phyloP scores from a whole-genome alignment of 2,797 vertebrate genomes.

The Dermochelys coriacea region DNA sequence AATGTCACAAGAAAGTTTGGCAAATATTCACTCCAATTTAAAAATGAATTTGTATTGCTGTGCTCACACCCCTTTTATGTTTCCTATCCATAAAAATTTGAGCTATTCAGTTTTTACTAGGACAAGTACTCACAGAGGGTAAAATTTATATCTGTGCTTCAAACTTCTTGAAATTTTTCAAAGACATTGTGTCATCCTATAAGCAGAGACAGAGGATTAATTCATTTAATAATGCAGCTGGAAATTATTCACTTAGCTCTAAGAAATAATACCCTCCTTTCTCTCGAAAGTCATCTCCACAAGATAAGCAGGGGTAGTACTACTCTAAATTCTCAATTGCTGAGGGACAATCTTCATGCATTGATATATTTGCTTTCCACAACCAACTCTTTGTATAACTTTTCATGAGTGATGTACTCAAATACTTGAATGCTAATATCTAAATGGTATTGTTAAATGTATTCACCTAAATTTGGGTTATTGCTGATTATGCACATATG shows the following conservation, averaged over 20 bases:
- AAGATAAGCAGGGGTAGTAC: not conserved
- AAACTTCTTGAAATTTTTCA: not conserved
- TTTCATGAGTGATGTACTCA: too few relatives aligned
- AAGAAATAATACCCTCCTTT: not conserved
- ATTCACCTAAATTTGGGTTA: too few relatives aligned
- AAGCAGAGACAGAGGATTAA: not conserved
- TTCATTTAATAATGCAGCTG: not conserved
- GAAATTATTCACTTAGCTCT: not conserved
- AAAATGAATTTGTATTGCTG: not conserved
- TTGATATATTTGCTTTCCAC: too few relatives aligned
- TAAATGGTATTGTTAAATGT: too few relatives aligned
- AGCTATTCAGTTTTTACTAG: slow-evolving; percentile 46
- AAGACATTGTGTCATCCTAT: not conserved
- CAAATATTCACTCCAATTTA: slow-evolving; percentile 33
- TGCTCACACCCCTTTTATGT: not conserved
- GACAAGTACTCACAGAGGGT: not conserved
- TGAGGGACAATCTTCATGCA: too few relatives aligned
- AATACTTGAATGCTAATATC: too few relatives aligned
- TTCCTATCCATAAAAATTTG: not conserved
- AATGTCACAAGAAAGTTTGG: slow-evolving; percentile 7
- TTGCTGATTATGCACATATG: too few relatives aligned
- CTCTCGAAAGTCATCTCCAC: not conserved
- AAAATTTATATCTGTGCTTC: not conserved
- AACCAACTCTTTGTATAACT: too few relatives aligned
- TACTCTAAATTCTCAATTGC: too few relatives aligned